Evolutionary conservation across 2,113 vertebrate species (phyloP).

Genomic region (Piprites chloris): DNA sequence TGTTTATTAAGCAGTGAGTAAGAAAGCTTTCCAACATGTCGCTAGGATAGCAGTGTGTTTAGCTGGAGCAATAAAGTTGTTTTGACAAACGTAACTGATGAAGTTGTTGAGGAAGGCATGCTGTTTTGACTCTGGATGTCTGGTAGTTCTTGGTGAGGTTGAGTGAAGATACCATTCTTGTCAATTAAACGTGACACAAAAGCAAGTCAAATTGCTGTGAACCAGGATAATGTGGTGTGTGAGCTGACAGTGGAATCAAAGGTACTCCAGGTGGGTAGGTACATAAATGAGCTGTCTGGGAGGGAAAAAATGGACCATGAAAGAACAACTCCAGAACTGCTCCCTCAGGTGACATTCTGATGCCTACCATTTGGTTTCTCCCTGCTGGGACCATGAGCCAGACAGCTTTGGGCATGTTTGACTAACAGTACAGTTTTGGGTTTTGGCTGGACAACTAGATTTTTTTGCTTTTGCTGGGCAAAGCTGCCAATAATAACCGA

Average conservation of each 20-base stretch:
- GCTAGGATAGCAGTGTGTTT: not conserved
- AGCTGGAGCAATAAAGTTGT: conserved; percentile 5
- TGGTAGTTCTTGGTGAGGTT: not conserved
- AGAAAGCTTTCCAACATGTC: not conserved
- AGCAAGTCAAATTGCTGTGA: not conserved
- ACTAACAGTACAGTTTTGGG: not conserved
- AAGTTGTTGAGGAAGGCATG: not conserved
- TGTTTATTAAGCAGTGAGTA: not conserved
- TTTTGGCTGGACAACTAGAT: not conserved
- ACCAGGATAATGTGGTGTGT: not conserved
- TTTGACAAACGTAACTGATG: conserved; percentile 27
- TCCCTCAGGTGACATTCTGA: not conserved
- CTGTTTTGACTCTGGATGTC: conserved; percentile 38
- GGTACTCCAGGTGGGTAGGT: not conserved
- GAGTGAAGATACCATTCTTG: not conserved
- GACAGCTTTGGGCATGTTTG: accelerated
- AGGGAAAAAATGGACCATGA: not conserved
- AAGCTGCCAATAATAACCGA: not conserved
- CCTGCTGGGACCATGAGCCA: not conserved
- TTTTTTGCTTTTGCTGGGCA: not conserved
- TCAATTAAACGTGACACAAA: not conserved
- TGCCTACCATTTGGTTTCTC: not conserved
- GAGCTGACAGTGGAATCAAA: not conserved
- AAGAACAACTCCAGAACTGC: not conserved
- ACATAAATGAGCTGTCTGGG: not conserved